These are phyloP conservation scores for Heterodera schachtii DNA, from an alignment of 1,140 invertebrate species.

Conservation along the genomic window DNA sequence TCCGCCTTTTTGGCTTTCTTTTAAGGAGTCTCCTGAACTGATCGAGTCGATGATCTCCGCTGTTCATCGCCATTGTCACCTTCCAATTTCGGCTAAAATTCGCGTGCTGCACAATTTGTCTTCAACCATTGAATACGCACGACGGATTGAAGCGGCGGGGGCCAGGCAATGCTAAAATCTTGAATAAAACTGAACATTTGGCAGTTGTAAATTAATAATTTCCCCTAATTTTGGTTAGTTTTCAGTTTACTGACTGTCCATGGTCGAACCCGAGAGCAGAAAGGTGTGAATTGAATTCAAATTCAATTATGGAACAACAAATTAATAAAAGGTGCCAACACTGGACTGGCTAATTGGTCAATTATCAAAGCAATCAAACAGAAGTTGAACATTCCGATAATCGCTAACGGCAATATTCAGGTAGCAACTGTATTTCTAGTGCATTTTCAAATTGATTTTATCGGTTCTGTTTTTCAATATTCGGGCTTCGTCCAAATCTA, in stretches of 20 bases:
- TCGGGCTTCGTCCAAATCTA: too few species aligned
- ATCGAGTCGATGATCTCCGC: slow-evolving; percentile 68
- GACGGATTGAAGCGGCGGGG: slow-evolving; percentile 90
- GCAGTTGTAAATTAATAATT: too few species aligned
- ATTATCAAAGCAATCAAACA: slow-evolving; percentile 88
- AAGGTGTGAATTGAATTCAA: slow-evolving; percentile 65
- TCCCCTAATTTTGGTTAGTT: background rate
- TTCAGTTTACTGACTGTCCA: slow-evolving; percentile 82
- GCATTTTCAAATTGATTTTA: too few species aligned
- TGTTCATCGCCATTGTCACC: slow-evolving; percentile 70
- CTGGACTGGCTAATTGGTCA: slow-evolving; percentile 90
- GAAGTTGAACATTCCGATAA: slow-evolving; percentile 84
- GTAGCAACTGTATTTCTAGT: slow-evolving; percentile 66
- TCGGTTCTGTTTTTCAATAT: too few species aligned
- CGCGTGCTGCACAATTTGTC: slow-evolving; percentile 84
- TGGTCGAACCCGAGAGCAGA: slow-evolving; percentile 91
- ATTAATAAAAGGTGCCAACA: slow-evolving; percentile 74
- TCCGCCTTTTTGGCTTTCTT: background rate
- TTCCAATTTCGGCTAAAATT: slow-evolving; percentile 94
- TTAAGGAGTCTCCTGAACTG: slow-evolving; percentile 60
- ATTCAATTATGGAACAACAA: slow-evolving; percentile 24
- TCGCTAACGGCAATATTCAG: slow-evolving; percentile 97
- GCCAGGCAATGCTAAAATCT: slow-evolving; percentile 68
- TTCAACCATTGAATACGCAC: slow-evolving; percentile 86
- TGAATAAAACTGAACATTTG: background rate